Evolutionary conservation across 2,888 invertebrate species (phyloP).

Genomic region (Tetranychus truncatus): DNA sequence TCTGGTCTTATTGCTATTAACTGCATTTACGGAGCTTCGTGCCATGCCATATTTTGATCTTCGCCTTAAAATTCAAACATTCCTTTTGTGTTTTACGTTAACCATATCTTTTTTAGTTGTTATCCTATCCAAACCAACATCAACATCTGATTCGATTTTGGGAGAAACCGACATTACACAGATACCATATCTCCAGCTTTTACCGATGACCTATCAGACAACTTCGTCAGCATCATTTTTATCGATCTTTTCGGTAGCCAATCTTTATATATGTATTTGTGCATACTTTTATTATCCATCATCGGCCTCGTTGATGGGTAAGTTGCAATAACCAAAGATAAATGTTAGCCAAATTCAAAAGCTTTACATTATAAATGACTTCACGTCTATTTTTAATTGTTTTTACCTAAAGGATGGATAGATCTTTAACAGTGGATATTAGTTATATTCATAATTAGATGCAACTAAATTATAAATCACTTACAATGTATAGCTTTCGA

Average conservation of each 20-base stretch:
- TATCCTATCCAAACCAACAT: constrained; percentile 13
- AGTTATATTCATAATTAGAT: too few relatives aligned
- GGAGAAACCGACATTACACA: constrained; percentile 10
- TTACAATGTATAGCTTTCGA: too few relatives aligned
- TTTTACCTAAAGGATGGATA: too few relatives aligned
- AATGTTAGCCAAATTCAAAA: neutral
- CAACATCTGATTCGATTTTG: constrained; percentile 12
- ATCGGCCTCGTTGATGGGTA: constrained; percentile 18
- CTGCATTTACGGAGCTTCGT: constrained; percentile 79
- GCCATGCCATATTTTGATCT: constrained; percentile 83
- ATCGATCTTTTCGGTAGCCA: constrained; percentile 19
- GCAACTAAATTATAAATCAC: too few relatives aligned
- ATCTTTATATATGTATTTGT: constrained; percentile 19
- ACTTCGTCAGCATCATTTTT: constrained; percentile 18
- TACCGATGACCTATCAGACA: constrained; percentile 20
- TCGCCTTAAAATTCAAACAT: constrained; percentile 21
- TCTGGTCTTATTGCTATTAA: constrained; percentile 57
- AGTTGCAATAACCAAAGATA: neutral
- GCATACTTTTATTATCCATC: constrained; percentile 22
- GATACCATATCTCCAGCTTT: constrained; percentile 20
- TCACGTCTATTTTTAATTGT: too few relatives aligned
- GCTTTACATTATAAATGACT: neutral
- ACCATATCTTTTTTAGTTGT: constrained; percentile 20
- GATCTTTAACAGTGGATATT: too few relatives aligned
- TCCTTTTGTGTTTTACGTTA: constrained; percentile 20